Conservation (phyloP, 2,113 vertebrate species). For the Pseudois nayaur region DNA sequence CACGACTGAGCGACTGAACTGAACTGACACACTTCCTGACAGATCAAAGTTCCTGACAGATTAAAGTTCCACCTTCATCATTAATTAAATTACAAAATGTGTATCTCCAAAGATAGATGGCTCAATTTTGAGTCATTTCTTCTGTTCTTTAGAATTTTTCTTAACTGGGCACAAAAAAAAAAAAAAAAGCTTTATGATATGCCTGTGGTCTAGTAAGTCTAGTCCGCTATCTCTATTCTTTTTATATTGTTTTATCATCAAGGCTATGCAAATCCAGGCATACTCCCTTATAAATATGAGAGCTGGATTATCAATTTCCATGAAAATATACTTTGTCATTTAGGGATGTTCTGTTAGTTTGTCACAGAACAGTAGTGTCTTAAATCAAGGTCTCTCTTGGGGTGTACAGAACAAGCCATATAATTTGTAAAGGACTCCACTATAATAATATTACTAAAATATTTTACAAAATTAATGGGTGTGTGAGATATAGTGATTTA, state of each 20-base stretch:
- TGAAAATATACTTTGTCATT: neutral
- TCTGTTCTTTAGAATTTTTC: neutral
- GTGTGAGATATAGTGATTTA: neutral
- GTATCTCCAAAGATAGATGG: neutral
- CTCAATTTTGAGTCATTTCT: neutral
- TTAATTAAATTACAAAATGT: neutral
- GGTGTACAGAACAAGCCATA: neutral
- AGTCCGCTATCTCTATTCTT: neutral
- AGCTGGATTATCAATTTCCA: neutral
- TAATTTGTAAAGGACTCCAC: neutral
- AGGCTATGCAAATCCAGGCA: neutral
- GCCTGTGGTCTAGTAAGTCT: neutral
- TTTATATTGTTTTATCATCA: neutral
- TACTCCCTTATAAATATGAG: neutral
- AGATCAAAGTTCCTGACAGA: neutral
- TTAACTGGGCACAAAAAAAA: neutral
- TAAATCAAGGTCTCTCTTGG: neutral
- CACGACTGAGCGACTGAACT: too few relatives aligned
- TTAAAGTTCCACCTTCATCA: neutral
- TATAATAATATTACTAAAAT: neutral
- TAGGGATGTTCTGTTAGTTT: neutral
- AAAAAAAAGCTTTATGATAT: neutral
- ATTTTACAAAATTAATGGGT: neutral
- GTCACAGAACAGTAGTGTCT: neutral
- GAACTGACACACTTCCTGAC: neutral